Evolutionary conservation across 1,140 invertebrate genomes (phyloP).

Genomic region (Leptonema lineaticorne): DNA sequence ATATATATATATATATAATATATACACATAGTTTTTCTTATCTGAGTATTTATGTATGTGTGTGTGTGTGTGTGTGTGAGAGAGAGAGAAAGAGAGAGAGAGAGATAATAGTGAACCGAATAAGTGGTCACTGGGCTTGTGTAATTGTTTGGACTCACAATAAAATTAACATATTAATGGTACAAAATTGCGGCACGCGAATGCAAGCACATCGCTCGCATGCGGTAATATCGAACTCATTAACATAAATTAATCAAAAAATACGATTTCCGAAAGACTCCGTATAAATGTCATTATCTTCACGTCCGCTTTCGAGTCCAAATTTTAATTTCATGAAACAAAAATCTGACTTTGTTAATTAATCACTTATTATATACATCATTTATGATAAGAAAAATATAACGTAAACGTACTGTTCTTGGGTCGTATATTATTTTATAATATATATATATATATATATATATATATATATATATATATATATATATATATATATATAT

Average conservation of each 20-base stretch:
- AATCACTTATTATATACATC: too few relatives aligned
- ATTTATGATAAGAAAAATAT: too few relatives aligned
- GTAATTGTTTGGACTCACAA: constrained; percentile 23
- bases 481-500: background rate
- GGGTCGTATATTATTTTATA: too few relatives aligned
- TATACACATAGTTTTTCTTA: too few relatives aligned
- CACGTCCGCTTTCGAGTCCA: too few relatives aligned
- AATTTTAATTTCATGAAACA: too few relatives aligned
- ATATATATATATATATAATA: background rate
- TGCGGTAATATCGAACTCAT: constrained; percentile 25
- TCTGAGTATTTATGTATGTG: background rate
- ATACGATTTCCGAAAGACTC: background rate
- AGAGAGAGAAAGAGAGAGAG: too few relatives aligned
- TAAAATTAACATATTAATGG: constrained; percentile 33
- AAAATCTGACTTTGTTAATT: too few relatives aligned
- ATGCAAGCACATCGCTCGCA: too few relatives aligned
- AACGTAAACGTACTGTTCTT: too few relatives aligned
- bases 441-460: background rate
- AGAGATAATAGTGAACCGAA: too few relatives aligned
- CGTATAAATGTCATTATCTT: too few relatives aligned
- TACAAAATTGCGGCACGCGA: constrained; percentile 24
- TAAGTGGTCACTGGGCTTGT: constrained; percentile 2
- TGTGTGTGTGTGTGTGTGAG: background rate
- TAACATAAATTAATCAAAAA: constrained; percentile 30
- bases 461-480: background rate